Evolutionary conservation across 53 echinoderm and acorn worm genomes (phyloP).

Genomic region (Pentamera pediparva): DNA sequence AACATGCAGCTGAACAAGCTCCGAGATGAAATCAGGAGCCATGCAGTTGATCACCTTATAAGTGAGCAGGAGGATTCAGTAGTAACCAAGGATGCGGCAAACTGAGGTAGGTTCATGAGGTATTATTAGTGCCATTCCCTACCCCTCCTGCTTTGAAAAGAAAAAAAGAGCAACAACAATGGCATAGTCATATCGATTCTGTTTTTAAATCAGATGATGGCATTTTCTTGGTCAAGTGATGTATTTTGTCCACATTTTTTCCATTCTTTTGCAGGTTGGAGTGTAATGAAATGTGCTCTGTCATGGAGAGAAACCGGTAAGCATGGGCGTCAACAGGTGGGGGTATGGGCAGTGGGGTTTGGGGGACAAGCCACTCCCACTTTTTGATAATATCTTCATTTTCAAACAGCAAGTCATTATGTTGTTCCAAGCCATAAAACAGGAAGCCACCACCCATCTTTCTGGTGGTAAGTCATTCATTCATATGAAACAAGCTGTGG

Average conservation of each 20-base stretch:
- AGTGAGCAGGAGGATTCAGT: too few species aligned
- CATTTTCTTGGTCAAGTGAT: not conserved
- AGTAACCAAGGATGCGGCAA: too few species aligned
- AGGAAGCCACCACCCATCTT: too few species aligned
- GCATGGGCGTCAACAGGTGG: not conserved
- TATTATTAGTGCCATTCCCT: not conserved
- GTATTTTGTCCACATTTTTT: not conserved
- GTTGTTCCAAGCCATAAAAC: too few species aligned
- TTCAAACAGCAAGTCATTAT: too few species aligned
- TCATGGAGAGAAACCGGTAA: conserved; percentile 83
- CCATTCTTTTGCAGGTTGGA: conserved; percentile 51
- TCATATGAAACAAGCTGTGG: too few species aligned
- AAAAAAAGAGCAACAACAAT: not conserved
- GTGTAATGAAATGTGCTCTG: conserved; percentile 76
- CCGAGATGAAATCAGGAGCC: too few species aligned
- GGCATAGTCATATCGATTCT: not conserved
- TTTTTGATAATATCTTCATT: too few species aligned
- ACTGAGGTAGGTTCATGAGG: not conserved
- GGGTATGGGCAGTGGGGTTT: not conserved
- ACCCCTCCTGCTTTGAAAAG: not conserved
- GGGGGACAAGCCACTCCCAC: too few species aligned
- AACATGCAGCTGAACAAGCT: too few species aligned
- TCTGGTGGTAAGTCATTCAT: too few species aligned
- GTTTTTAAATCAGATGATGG: not conserved
- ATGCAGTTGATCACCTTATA: too few species aligned